Percentiles rank a stretch among this genome's conserved stretches.
These are phyloP conservation scores for Microtus montanus DNA, from an alignment of 2,113 vertebrate species.

Conservation along the genomic window DNA sequence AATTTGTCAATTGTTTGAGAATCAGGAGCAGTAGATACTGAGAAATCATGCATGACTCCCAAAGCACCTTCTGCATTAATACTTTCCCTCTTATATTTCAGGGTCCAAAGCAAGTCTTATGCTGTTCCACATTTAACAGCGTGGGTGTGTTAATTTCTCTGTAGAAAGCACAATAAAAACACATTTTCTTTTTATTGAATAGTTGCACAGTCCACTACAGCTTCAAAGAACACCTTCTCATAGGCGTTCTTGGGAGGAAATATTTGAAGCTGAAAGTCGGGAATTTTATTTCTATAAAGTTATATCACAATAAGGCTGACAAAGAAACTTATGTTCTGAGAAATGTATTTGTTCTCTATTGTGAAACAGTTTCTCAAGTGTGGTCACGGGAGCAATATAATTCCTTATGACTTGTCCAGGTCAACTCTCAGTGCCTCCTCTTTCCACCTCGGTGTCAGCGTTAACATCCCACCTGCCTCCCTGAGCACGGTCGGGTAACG, in stretches of 20 bases:
- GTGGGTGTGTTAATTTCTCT: conserved; percentile 25
- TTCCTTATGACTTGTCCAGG: conserved; percentile 18
- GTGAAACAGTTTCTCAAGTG: conserved; percentile 41
- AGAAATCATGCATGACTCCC: background rate
- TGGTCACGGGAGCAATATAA: background rate
- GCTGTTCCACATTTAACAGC: background rate
- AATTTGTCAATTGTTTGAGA: conserved; percentile 32
- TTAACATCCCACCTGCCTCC: background rate
- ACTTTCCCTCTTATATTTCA: background rate
- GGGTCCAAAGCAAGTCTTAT: conserved; percentile 40
- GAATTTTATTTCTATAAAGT: conserved; percentile 55
- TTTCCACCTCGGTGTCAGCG: conserved; percentile 31
- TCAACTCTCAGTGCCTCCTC: background rate
- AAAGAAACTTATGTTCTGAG: conserved; percentile 53
- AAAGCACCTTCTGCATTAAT: conserved; percentile 18
- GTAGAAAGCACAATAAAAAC: background rate
- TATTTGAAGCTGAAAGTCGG: conserved; percentile 58
- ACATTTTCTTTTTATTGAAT: conserved; percentile 50
- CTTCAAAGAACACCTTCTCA: conserved; percentile 35
- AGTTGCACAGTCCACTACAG: conserved; percentile 9
- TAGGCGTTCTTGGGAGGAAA: conserved; percentile 41
- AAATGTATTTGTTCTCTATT: conserved; percentile 45
- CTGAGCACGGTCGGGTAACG: background rate
- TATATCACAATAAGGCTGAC: conserved; percentile 48
- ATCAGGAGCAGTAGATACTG: background rate